Conservation (phyloP, 2,113 vertebrate genomes). For the Notarius lentiginosus region DNA sequence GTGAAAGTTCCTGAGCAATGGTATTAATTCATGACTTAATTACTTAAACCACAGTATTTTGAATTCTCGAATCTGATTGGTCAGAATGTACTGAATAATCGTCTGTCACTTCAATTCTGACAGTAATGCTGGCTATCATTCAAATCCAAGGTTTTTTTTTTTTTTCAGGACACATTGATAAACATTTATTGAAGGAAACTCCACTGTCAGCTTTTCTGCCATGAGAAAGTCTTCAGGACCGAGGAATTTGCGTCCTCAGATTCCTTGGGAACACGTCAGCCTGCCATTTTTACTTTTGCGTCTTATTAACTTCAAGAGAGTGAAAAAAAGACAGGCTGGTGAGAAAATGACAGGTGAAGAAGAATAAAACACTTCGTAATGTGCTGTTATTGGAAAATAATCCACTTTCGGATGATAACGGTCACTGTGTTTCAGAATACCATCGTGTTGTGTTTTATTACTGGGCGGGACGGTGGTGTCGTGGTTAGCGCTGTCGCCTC, state of each 20-base stretch:
- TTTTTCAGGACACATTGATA: background rate
- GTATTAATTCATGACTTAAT: too few relatives aligned
- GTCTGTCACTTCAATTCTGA: too few relatives aligned
- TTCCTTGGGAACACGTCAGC: background rate
- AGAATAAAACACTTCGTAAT: background rate
- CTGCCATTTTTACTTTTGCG: background rate
- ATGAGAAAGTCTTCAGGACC: background rate
- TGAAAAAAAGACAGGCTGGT: background rate
- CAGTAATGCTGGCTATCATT: background rate
- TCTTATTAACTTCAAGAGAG: background rate
- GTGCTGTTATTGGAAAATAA: too few relatives aligned
- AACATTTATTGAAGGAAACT: background rate
- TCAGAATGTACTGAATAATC: background rate
- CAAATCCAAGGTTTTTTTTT: background rate
- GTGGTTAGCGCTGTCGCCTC: too few relatives aligned
- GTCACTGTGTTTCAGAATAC: too few relatives aligned
- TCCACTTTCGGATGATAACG: too few relatives aligned
- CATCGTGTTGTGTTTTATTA: too few relatives aligned
- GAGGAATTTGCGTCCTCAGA: too few relatives aligned
- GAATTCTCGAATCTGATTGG: background rate
- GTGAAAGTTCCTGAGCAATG: too few relatives aligned
- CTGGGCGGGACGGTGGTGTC: too few relatives aligned
- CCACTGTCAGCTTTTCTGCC: background rate
- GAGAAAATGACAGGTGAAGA: background rate
- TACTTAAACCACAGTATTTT: background rate